Base-by-base conservation (phyloP, 2,113 vertebrate species). In the Enhydra lutris region DNA sequence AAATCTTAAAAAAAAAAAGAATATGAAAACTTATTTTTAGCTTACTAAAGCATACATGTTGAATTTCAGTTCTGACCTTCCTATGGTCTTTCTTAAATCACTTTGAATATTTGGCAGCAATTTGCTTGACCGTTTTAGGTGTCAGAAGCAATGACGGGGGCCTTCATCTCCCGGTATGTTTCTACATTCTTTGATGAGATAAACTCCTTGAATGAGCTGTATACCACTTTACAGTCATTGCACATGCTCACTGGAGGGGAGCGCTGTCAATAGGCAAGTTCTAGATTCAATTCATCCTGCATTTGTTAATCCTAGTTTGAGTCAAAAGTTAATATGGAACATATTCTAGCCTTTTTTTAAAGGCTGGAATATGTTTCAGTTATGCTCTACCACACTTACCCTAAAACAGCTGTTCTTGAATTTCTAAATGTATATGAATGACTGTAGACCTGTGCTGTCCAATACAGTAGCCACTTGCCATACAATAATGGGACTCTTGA, bases 101-200 rank as follows among this genome's bases (percentile, higher is more conserved):
- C 11, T 94, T 94, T 39, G 80, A 94, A 85, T 94, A 91, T 57
- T 36, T 73, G 76, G 17, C 57, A 91, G 81, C 59, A 93, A 91
- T 83, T 81, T 59, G 6, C 12, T 79, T 65, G 55, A 73, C 26
- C 87, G 52, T 91, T 89, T 80, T 73, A 95, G 67, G 39, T 80
- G 13, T 74, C 36, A 65, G 47, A 21, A 67, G 47, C 47, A 83
- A 50, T 74, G 63, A 84, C 7, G 26, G 34, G 26, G 20, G 21
- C 86, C 36, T 81, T 74, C 73, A 91, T 57, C n/a, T 12, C 20
- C 80, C 26, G 39, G 20, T 74, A 81, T 71, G 23, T 31, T 93
- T 86, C 85, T 36, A 45, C 63, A 63, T 29, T 95, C n/a, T 63
- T 65, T 93, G 55, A 80, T 47, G 31, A 80, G 31, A 81, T 50